These are phyloP conservation scores for Agrotis segetum DNA, from an alignment of 2,888 invertebrate genomes.

Conservation along the genomic window DNA sequence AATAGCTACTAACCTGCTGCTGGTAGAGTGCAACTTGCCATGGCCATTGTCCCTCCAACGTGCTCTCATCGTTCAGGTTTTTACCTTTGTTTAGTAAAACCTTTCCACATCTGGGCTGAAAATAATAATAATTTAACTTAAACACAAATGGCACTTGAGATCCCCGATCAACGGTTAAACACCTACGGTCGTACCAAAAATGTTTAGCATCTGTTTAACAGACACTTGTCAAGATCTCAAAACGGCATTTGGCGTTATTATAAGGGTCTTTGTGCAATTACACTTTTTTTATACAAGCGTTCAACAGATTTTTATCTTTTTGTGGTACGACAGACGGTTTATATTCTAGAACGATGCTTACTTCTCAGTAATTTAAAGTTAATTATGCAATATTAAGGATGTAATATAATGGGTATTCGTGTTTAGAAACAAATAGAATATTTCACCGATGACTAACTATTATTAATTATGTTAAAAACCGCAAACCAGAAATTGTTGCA, in stretches of 20 bases:
- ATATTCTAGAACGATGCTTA: no score
- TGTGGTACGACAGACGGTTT: no score
- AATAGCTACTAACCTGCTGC: slow-evolving; percentile 12
- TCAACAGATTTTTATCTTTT: no score
- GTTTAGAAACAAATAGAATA: not conserved
- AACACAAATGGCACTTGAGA: no score
- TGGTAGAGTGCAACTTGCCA: slow-evolving; percentile 9
- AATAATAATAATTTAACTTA: not conserved
- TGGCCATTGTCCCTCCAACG: slow-evolving; percentile 4
- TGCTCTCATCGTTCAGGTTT: not conserved
- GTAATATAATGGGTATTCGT: not conserved
- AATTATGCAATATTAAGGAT: not conserved
- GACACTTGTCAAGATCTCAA: no score
- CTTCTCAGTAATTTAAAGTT: no score
- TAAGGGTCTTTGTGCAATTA: no score
- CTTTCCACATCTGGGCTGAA: slow-evolving; percentile 3
- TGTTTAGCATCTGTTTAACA: no score
- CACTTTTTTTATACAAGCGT: no score
- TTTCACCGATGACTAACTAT: not conserved
- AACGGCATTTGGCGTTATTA: no score
- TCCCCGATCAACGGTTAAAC: no score
- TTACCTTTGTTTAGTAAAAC: not conserved
- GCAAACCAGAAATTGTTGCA: slow-evolving; percentile 10
- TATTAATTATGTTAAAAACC: slow-evolving; percentile 3
- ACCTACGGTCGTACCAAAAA: no score